Conservation (phyloP, 2,113 vertebrate genomes). For the Rhombomys opimus region DNA sequence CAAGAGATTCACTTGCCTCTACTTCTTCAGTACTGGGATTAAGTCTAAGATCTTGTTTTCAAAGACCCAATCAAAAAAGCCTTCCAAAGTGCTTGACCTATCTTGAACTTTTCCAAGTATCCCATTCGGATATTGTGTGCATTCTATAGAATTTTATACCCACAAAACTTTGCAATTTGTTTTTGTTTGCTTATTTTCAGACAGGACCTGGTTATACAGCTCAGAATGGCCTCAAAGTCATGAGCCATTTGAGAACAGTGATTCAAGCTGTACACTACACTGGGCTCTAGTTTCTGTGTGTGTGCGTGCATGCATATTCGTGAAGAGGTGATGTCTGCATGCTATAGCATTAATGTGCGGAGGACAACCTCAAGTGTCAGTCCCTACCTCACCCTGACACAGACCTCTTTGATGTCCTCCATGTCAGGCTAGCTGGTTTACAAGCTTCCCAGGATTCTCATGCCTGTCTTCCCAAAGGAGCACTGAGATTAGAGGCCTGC, state of each 20-base stretch:
- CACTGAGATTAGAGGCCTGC: background rate
- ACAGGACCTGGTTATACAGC: background rate
- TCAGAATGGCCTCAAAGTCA: background rate
- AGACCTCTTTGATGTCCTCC: background rate
- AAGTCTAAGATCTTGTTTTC: background rate
- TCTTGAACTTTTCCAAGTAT: background rate
- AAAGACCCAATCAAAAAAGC: background rate
- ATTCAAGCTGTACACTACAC: background rate
- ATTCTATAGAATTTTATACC: background rate
- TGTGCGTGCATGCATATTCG: background rate
- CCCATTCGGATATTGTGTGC: background rate
- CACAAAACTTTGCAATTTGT: constrained; percentile 37
- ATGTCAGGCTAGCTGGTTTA: background rate
- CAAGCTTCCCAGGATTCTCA: background rate
- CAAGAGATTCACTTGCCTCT: background rate
- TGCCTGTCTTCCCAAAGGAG: background rate
- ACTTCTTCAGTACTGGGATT: background rate
- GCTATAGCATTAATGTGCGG: background rate
- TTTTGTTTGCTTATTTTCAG: constrained; percentile 26
- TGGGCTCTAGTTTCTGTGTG: background rate
- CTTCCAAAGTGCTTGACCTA: background rate
- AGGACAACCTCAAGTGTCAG: background rate
- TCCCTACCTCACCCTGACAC: background rate
- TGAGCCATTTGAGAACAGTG: background rate
- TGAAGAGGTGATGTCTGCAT: background rate